These are phyloP conservation scores for Mallotus villosus DNA, from an alignment of 2,797 vertebrate genomes.

Conservation along the genomic window DNA sequence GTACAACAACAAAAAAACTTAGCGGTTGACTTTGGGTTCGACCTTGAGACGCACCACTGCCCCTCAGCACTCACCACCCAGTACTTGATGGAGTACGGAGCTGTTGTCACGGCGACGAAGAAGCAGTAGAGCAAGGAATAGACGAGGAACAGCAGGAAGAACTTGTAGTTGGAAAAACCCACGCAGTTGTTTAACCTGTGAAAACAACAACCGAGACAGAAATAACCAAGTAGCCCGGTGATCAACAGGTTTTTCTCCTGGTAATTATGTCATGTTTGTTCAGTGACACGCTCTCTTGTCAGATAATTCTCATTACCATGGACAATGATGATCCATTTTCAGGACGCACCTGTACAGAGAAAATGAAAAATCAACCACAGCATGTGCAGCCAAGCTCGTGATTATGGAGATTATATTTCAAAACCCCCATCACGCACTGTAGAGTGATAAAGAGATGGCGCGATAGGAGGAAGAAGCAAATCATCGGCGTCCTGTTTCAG, in stretches of 20 bases:
- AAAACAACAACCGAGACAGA: slow-evolving; percentile 1
- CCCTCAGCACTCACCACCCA: slow-evolving; percentile 79
- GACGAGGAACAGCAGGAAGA: slow-evolving; percentile 85
- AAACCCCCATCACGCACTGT: background rate
- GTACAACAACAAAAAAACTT: background rate
- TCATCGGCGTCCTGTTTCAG: background rate
- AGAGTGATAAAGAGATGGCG: background rate
- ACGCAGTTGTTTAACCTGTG: slow-evolving; percentile 89
- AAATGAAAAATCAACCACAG: slow-evolving; percentile 58
- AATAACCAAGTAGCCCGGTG: background rate
- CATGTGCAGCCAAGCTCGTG: background rate
- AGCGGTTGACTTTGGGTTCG: background rate
- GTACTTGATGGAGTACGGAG: slow-evolving; percentile 85
- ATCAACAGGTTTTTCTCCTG: background rate
- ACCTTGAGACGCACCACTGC: background rate
- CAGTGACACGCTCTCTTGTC: background rate
- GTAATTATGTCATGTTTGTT: background rate
- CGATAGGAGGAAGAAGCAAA: background rate
- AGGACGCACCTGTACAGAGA: slow-evolving; percentile 76
- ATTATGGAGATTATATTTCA: background rate
- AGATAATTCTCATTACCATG: slow-evolving; percentile 61
- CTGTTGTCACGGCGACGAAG: slow-evolving; percentile 80
- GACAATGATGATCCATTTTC: slow-evolving; percentile 89
- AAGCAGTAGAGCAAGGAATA: slow-evolving; percentile 85
- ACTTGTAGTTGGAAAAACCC: slow-evolving; percentile 90